Evolutionary conservation across 1,140 invertebrate genomes (phyloP).

Genomic region (Zaprionus camerounensis): DNA sequence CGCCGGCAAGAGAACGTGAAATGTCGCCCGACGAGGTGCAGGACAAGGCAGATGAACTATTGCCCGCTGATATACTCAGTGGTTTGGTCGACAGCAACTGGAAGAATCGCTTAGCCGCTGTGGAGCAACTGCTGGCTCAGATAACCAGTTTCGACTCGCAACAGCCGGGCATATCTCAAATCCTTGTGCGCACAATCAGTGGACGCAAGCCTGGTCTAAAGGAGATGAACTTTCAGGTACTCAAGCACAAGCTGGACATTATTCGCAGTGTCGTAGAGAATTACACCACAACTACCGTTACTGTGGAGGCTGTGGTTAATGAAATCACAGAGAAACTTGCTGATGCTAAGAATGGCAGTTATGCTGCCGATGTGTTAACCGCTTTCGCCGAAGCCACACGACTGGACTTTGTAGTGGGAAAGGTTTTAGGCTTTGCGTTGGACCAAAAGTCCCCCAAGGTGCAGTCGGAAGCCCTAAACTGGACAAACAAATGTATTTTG

Average conservation of each 20-base stretch:
- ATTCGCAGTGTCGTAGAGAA: slow-evolving; percentile 92
- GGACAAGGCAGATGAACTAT: slow-evolving; percentile 87
- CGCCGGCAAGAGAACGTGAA: slow-evolving; percentile 85
- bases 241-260: slow-evolving; percentile 93
- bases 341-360: slow-evolving; percentile 91
- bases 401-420: slow-evolving; percentile 90
- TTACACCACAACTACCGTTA: slow-evolving; percentile 89
- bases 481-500: slow-evolving; percentile 90
- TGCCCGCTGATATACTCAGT: slow-evolving; percentile 87
- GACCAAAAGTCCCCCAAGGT: slow-evolving; percentile 96
- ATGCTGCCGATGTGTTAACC: slow-evolving; percentile 90
- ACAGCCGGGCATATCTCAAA: slow-evolving; percentile 89
- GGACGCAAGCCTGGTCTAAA: slow-evolving; percentile 95
- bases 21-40: slow-evolving; percentile 89
- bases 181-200: slow-evolving; percentile 89
- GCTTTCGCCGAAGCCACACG: slow-evolving; percentile 91
- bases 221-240: slow-evolving; percentile 96
- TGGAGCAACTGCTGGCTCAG: slow-evolving; percentile 89
- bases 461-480: slow-evolving; percentile 92
- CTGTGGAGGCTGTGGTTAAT: slow-evolving; percentile 90
- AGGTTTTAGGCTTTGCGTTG: slow-evolving; percentile 90
- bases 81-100: slow-evolving; percentile 92
- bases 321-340: slow-evolving; percentile 94
- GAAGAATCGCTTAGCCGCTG: slow-evolving; percentile 92
- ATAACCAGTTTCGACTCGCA: slow-evolving; percentile 87